A percentile compares a stretch with the other conserved stretches of the same genome.
These are phyloP conservation scores for Tuberolachnus salignus DNA, from an alignment of 2,888 invertebrate genomes.

Conservation along the genomic window DNA sequence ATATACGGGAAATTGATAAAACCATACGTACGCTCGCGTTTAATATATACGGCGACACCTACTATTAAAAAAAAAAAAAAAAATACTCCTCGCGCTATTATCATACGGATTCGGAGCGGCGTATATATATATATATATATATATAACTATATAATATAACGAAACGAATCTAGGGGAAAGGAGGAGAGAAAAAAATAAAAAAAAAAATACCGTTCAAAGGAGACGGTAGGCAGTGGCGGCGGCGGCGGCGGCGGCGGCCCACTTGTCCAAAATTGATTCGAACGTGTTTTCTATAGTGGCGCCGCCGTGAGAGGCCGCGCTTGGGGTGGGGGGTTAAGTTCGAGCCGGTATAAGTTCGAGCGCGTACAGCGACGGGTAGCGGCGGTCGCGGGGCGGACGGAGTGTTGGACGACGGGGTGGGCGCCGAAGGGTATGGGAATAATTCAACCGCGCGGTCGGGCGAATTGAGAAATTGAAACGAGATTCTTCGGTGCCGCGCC, in stretches of 20 bases:
- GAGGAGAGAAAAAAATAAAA: too few species aligned
- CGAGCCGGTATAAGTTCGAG: too few species aligned
- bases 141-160: background rate
- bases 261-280: conserved; percentile 52
- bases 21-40: too few species aligned
- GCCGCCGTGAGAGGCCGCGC: too few species aligned
- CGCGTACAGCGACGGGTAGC: background rate
- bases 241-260: conserved; percentile 16
- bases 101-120: background rate
- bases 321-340: too few species aligned
- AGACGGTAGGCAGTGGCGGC: background rate
- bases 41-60: too few species aligned
- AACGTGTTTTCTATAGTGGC: background rate
- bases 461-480: conserved; percentile 55
- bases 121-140: background rate
- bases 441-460: conserved; percentile 54
- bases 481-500: conserved; percentile 38
- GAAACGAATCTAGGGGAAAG: background rate
- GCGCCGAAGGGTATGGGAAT: conserved; percentile 20
- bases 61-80: too few species aligned
- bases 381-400: background rate
- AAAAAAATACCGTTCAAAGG: conserved; percentile 3
- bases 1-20: too few species aligned
- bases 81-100: too few species aligned
- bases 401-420: background rate